phyloP scores from a whole-genome alignment of 2,797 vertebrate species.

The Chiroxiphia lanceolata region DNA sequence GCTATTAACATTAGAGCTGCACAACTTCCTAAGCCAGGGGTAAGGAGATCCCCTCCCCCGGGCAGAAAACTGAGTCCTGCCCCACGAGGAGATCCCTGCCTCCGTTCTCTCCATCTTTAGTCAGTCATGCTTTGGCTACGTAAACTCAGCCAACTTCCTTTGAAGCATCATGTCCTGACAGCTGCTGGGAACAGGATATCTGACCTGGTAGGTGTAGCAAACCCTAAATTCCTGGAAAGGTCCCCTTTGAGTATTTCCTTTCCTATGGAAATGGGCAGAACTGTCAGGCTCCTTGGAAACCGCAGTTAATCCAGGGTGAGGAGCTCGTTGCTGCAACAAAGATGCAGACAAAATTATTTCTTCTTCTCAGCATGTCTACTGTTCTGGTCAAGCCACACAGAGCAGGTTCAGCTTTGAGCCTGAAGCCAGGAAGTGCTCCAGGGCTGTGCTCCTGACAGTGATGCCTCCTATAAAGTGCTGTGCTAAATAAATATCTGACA shows the following conservation, averaged over 20 bases:
- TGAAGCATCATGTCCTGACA: slow-evolving; percentile 44
- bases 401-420: background rate
- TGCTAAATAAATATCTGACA: slow-evolving; percentile 19
- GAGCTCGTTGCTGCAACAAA: background rate
- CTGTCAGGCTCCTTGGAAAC: slow-evolving; percentile 27
- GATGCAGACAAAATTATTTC: background rate
- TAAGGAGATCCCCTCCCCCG: slow-evolving; percentile 5
- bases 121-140: background rate
- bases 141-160: slow-evolving; percentile 49
- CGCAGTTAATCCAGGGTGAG: background rate
- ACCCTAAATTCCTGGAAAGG: slow-evolving; percentile 29
- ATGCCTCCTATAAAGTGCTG: background rate
- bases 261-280: slow-evolving; percentile 16
- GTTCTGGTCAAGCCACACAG: background rate
- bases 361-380: background rate
- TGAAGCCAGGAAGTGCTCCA: background rate
- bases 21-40: background rate
- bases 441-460: background rate
- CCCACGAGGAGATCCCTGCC: background rate
- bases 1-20: background rate
- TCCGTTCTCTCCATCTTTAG: slow-evolving; percentile 24
- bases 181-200: slow-evolving; percentile 56
- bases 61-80: slow-evolving; percentile 41
- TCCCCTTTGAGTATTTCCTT: slow-evolving; percentile 51
- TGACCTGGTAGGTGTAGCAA: slow-evolving; percentile 27